Percentiles rank a stretch among this genome's conserved stretches.
phyloP scores from a whole-genome alignment of 2,113 vertebrate species.

The Gnathochromis pfefferi region DNA sequence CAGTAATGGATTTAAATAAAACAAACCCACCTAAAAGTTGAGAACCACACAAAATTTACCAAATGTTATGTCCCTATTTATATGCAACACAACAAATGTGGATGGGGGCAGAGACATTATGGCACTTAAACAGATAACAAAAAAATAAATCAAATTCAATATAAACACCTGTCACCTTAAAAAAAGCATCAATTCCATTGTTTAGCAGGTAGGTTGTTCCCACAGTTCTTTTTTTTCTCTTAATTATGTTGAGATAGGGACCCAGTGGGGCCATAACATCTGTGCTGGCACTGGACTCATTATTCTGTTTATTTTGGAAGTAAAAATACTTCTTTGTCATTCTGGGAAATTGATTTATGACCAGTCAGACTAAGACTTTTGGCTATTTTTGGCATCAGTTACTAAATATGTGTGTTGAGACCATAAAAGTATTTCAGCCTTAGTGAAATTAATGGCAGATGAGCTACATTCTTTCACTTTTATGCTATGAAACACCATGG shows the following conservation, averaged over 20 bases:
- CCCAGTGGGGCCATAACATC: not conserved
- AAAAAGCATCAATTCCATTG: not conserved
- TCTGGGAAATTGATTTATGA: not conserved
- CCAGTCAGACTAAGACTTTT: not conserved
- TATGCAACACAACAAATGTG: not conserved
- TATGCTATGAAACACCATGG: not conserved
- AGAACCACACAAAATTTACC: not conserved
- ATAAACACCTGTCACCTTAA: not conserved
- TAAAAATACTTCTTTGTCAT: not conserved
- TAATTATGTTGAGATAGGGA: not conserved
- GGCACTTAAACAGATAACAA: not conserved
- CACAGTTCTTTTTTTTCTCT: not conserved
- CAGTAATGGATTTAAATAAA: not conserved
- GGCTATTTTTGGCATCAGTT: not conserved
- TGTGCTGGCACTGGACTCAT: not conserved
- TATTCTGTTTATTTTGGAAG: not conserved
- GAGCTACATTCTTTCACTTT: not conserved
- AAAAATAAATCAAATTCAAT: not conserved
- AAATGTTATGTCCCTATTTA: accelerated
- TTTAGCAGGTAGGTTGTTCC: not conserved
- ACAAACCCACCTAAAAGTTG: not conserved
- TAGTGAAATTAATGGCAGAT: not conserved
- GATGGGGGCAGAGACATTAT: not conserved
- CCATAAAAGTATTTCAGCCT: not conserved
- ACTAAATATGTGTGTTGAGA: not conserved